phyloP scores from a whole-genome alignment of 1,140 invertebrate genomes.

The Bombus haemorrhoidalis region DNA sequence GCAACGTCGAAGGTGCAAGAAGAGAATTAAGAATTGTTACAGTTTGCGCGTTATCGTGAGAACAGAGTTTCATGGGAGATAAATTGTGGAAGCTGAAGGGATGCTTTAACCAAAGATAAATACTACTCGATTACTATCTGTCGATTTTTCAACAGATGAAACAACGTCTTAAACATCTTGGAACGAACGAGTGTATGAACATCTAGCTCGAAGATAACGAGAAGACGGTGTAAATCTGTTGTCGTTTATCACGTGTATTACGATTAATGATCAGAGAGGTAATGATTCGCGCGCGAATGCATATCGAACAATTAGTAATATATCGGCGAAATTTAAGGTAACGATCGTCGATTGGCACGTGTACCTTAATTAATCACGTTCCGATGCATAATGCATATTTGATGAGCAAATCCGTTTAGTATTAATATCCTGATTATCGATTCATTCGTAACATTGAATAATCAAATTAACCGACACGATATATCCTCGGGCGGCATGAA shows the following conservation, averaged over 20 bases:
- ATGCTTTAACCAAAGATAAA: neutral
- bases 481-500: neutral
- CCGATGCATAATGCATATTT: neutral
- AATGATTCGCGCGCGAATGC: neutral
- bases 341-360: neutral
- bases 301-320: neutral
- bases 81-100: neutral
- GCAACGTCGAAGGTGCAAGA: neutral
- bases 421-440: conserved; percentile 7
- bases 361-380: conserved; percentile 34
- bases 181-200: neutral
- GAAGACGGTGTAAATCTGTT: neutral
- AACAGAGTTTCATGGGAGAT: neutral
- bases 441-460: neutral
- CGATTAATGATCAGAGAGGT: neutral
- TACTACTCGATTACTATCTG: neutral
- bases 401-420: neutral
- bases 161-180: neutral
- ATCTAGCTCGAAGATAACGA: neutral
- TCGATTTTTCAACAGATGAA: neutral
- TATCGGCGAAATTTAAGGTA: neutral
- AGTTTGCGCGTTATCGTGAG: neutral
- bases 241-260: neutral
- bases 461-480: conserved; percentile 17
- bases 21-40: too few relatives aligned